These are phyloP conservation scores for Orchestes rusci DNA, from an alignment of 2,888 invertebrate species.

Conservation along the genomic window DNA sequence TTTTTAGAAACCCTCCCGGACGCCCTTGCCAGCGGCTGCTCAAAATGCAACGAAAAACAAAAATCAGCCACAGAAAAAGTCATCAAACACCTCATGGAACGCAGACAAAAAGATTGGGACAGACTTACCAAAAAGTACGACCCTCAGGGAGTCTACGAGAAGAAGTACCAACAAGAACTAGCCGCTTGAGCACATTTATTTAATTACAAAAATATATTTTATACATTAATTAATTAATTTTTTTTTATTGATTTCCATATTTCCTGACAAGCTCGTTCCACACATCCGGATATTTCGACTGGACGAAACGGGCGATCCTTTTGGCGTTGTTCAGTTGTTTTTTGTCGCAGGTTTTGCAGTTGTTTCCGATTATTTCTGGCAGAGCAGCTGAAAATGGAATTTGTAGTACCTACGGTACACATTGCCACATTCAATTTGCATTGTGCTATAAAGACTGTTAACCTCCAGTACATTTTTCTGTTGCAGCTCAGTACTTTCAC, in stretches of 20 bases:
- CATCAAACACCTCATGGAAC: conserved; percentile 55
- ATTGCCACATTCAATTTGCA: too few species aligned
- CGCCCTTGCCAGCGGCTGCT: conserved; percentile 59
- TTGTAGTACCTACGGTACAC: too few species aligned
- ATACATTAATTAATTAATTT: conserved; percentile 1
- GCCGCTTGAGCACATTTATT: conserved; percentile 8
- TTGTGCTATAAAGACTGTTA: too few species aligned
- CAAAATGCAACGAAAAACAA: conserved; percentile 60
- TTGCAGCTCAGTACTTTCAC: too few species aligned
- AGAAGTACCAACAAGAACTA: conserved; percentile 42
- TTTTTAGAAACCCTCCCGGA: conserved; percentile 61
- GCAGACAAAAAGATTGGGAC: conserved; percentile 61
- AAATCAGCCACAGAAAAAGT: conserved; percentile 61
- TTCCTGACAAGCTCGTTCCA: conserved; percentile 47
- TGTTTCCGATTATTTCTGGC: conserved; percentile 50
- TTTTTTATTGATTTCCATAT: conserved; percentile 32
- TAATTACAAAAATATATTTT: background rate
- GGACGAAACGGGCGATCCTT: conserved; percentile 48
- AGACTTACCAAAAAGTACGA: conserved; percentile 61
- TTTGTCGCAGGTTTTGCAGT: conserved; percentile 48
- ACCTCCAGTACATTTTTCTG: too few species aligned
- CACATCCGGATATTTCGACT: conserved; percentile 48
- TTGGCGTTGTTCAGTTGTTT: conserved; percentile 47
- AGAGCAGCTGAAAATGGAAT: conserved; percentile 47
- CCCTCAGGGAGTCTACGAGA: conserved; percentile 58